phyloP scores from a whole-genome alignment of 2,113 vertebrate species.

The Martes martes region DNA sequence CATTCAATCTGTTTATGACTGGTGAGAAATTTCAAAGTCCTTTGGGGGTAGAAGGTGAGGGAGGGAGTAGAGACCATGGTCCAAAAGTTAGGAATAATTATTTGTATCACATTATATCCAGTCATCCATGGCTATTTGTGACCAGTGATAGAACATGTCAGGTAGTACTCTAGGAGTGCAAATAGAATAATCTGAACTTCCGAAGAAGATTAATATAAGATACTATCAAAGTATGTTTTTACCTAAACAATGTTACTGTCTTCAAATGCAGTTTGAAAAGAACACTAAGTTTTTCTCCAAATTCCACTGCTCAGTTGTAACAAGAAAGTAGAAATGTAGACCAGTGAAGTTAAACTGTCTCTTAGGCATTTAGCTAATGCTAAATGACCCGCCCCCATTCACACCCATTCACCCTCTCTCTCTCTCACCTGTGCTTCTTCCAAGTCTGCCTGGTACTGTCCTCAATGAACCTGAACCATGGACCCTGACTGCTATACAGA shows the following conservation, averaged over 20 bases:
- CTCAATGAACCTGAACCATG: neutral
- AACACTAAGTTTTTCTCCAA: neutral
- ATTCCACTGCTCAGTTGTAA: neutral
- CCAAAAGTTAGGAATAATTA: neutral
- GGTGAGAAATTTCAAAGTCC: neutral
- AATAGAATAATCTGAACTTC: neutral
- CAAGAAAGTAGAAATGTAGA: neutral
- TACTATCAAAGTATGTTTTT: neutral
- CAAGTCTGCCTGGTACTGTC: neutral
- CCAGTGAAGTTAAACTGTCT: neutral
- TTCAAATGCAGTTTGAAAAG: neutral
- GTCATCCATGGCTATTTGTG: neutral
- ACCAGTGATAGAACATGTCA: neutral
- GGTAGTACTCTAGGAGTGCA: neutral
- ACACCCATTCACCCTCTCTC: no score
- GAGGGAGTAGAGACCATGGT: fast-evolving
- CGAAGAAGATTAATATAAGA: neutral
- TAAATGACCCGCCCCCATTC: neutral
- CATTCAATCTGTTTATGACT: neutral
- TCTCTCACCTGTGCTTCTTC: neutral
- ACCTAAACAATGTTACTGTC: neutral
- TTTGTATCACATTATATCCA: neutral
- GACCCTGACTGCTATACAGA: neutral
- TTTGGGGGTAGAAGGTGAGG: neutral
- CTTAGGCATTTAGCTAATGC: neutral